These are phyloP conservation scores for Aphis craccivora DNA, from an alignment of 1,140 invertebrate species.

Conservation along the genomic window DNA sequence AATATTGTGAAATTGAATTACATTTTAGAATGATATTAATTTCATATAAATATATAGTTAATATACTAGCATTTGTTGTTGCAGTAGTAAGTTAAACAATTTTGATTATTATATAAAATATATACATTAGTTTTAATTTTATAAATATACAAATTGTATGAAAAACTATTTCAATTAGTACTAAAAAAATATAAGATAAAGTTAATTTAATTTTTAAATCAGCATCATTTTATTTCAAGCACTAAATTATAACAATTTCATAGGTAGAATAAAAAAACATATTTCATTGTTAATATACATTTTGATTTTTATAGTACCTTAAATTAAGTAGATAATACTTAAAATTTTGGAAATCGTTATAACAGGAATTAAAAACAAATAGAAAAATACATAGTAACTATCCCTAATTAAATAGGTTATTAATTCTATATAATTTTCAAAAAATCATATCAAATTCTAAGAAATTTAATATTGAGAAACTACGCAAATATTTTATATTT, in stretches of 20 bases:
- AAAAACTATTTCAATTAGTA: not conserved
- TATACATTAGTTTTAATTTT: not conserved
- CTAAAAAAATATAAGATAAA: not conserved
- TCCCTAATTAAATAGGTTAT: no score
- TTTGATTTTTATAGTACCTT: no score
- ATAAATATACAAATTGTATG: not conserved
- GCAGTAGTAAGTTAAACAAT: not conserved
- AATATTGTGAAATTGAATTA: not conserved
- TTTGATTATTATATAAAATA: not conserved
- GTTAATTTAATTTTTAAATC: not conserved
- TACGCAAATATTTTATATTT: not conserved
- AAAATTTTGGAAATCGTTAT: no score
- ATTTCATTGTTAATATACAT: not conserved
- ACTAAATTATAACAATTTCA: not conserved
- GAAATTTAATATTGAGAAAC: not conserved
- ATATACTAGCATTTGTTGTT: not conserved
- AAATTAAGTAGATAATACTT: no score
- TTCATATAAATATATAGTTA: not conserved
- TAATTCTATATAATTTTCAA: not conserved
- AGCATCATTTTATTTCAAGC: not conserved
- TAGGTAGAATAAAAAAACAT: not conserved
- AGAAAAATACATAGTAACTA: no score
- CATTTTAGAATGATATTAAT: conserved; percentile 1
- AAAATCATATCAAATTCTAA: not conserved
- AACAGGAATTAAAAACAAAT: no score